These are phyloP conservation scores for Panulirus ornatus DNA, from an alignment of 1,140 invertebrate genomes.

Conservation along the genomic window DNA sequence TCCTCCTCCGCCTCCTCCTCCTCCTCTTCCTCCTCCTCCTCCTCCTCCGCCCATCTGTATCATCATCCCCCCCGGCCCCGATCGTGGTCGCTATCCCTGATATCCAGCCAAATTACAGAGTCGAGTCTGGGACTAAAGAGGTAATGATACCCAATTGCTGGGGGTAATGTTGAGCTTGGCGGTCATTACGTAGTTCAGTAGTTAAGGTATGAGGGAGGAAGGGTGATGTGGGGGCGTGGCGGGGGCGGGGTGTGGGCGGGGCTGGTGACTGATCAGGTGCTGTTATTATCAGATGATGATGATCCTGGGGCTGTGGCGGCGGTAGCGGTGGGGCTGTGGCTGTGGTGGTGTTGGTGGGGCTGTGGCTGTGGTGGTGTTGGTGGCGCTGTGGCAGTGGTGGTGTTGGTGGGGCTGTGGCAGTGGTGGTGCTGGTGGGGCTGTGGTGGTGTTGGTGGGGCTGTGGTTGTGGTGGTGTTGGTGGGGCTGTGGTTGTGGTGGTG, in stretches of 20 bases:
- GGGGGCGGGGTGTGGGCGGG: slow-evolving; percentile 15
- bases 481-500: no score
- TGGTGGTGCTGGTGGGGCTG: no score
- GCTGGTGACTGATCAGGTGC: slow-evolving; percentile 10
- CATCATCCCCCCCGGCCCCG: slow-evolving; percentile 20
- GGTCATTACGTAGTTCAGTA: neutral
- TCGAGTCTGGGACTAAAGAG: neutral
- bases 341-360: no score
- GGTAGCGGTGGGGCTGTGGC: no score
- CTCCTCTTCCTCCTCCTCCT: neutral
- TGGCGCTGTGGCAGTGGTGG: no score
- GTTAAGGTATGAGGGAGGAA: slow-evolving; percentile 14
- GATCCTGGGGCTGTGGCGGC: neutral
- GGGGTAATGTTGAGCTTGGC: neutral
- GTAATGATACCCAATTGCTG: slow-evolving; percentile 24
- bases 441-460: no score
- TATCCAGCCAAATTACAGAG: slow-evolving; percentile 18
- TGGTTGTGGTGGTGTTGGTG: no score
- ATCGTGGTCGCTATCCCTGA: neutral
- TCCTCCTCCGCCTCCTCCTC: no score
- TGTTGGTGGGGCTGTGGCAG: no score
- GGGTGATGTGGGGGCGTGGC: neutral
- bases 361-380: no score
- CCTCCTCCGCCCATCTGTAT: no score
- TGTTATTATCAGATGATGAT: neutral